phyloP scores from a whole-genome alignment of 2,888 invertebrate species.

The Habroteleia sp. region DNA sequence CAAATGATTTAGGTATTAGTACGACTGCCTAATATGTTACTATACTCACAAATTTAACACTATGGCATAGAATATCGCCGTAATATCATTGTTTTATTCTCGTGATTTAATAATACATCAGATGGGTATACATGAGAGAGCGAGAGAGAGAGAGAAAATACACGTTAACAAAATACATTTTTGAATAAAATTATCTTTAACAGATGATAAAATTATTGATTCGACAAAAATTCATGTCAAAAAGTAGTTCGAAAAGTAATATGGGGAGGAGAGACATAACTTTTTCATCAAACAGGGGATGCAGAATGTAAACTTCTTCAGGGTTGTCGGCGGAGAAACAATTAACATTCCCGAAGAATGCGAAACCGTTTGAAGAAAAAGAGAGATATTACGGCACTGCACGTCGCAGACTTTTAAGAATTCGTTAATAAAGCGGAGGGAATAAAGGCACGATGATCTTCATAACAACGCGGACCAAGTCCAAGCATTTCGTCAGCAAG shows the following conservation, averaged over 20 bases:
- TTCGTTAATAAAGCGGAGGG: conserved; percentile 32
- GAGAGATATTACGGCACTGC: conserved; percentile 57
- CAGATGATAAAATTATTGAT: too few species aligned
- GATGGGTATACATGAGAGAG: too few species aligned
- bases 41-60: too few species aligned
- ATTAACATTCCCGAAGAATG: conserved; percentile 69
- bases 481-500: conserved; percentile 16
- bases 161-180: too few species aligned
- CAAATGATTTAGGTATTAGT: too few species aligned
- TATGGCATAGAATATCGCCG: too few species aligned
- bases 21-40: too few species aligned
- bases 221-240: conserved; percentile 15
- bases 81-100: too few species aligned
- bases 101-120: too few species aligned
- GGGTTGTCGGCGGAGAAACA: conserved; percentile 63
- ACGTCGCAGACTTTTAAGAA: conserved; percentile 57
- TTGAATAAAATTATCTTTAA: too few species aligned
- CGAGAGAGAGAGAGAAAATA: too few species aligned
- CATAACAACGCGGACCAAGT: conserved; percentile 33
- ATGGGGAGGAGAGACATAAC: background rate
- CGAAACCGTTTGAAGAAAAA: conserved; percentile 67
- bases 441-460: conserved; percentile 48
- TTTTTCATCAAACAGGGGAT: conserved; percentile 30
- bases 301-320: conserved; percentile 67
- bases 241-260: conserved; percentile 6